Evolutionary conservation across 1,140 invertebrate genomes (phyloP).

Genomic region (Trigoniulus corallinus): DNA sequence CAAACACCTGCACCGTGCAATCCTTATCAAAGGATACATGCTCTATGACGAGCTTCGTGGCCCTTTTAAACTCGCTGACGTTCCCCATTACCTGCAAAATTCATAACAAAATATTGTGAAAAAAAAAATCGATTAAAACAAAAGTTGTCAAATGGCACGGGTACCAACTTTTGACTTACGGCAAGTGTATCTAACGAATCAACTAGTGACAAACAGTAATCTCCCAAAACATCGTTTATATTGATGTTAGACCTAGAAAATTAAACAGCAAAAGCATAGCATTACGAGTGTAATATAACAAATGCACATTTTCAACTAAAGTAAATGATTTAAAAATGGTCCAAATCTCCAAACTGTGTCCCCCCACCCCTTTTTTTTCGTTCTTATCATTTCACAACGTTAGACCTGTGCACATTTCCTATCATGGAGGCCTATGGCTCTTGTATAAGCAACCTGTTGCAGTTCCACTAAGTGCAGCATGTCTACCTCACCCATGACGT

Average conservation of each 20-base stretch:
- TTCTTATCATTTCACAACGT: too few species aligned
- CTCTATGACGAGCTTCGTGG: constrained; percentile 40
- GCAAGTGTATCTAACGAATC: constrained; percentile 37
- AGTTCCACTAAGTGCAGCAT: too few species aligned
- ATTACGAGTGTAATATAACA: too few species aligned
- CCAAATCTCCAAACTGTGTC: too few species aligned
- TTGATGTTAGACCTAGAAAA: constrained; percentile 45
- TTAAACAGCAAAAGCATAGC: constrained; percentile 9
- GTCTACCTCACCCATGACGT: too few species aligned
- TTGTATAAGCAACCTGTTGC: too few species aligned
- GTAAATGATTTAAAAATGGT: too few species aligned
- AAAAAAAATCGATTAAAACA: constrained; percentile 1
- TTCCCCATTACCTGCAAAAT: constrained; percentile 32
- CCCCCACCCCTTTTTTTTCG: too few species aligned
- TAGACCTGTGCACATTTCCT: too few species aligned
- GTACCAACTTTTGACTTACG: too few species aligned
- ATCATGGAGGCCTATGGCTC: too few species aligned
- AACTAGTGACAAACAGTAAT: constrained; percentile 38
- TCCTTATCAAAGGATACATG: constrained; percentile 44
- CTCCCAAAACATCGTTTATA: constrained; percentile 53
- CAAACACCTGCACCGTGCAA: constrained; percentile 50
- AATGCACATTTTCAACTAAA: not conserved
- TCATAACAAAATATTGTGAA: constrained; percentile 7
- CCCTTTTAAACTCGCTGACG: constrained; percentile 38
- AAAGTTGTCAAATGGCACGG: constrained; percentile 11